Conservation (phyloP, 2,888 invertebrate species). For the Cyclophora punctaria region DNA sequence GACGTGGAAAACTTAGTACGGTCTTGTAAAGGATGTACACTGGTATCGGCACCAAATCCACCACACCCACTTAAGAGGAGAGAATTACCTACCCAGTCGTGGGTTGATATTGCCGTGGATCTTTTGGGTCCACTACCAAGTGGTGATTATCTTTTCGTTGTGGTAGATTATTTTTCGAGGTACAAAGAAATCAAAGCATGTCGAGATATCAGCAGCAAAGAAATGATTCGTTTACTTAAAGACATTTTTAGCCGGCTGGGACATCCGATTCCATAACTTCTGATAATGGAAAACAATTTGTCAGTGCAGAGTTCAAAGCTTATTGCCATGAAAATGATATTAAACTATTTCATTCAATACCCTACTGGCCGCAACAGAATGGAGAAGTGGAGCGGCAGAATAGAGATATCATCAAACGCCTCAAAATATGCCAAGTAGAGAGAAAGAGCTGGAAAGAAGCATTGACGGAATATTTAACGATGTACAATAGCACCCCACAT, state of each 20-base stretch:
- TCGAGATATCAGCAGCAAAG: slow-evolving; percentile 4
- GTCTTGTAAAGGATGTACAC: slow-evolving; percentile 16
- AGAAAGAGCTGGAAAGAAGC: slow-evolving; percentile 14
- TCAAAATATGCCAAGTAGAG: slow-evolving; percentile 15
- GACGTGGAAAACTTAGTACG: slow-evolving; percentile 18
- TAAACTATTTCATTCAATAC: slow-evolving; percentile 13
- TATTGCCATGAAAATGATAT: slow-evolving; percentile 16
- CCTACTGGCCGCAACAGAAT: slow-evolving; percentile 26
- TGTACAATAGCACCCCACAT: slow-evolving; percentile 27
- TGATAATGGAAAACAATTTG: slow-evolving; percentile 22
- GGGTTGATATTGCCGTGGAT: slow-evolving; percentile 19
- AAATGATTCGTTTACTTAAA: slow-evolving; percentile 13
- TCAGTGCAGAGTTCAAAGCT: slow-evolving; percentile 13
- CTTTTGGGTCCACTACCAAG: slow-evolving; percentile 18
- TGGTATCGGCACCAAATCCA: slow-evolving; percentile 14
- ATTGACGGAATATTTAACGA: slow-evolving; percentile 16
- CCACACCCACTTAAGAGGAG: slow-evolving; percentile 12
- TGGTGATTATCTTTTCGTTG: slow-evolving; percentile 13
- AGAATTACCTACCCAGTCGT: slow-evolving; percentile 10
- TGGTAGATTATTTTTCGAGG: slow-evolving; percentile 18
- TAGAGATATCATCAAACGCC: slow-evolving; percentile 21
- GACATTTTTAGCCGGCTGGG: slow-evolving; percentile 20
- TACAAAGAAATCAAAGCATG: slow-evolving; percentile 18
- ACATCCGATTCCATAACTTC: slow-evolving; percentile 14
- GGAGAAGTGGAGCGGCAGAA: slow-evolving; percentile 28